These are phyloP conservation scores for Pyralis farinalis DNA, from an alignment of 2,888 invertebrate species.

Conservation along the genomic window DNA sequence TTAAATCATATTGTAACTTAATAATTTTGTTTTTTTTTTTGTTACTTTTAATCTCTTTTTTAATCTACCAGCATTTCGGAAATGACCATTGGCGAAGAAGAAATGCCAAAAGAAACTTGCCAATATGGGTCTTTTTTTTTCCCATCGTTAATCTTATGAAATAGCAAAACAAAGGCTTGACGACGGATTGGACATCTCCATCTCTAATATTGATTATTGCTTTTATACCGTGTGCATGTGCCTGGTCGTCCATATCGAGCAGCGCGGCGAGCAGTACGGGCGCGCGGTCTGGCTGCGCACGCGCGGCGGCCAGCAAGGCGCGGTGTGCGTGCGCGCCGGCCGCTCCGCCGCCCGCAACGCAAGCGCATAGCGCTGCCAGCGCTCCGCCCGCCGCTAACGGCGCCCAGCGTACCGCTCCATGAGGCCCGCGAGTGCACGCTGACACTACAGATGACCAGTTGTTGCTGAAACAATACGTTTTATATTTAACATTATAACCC, in stretches of 20 bases:
- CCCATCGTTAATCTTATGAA: no score
- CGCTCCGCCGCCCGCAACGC: slow-evolving; percentile 42
- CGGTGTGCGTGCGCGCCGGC: slow-evolving; percentile 32
- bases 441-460: slow-evolving; percentile 92
- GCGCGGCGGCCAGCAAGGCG: slow-evolving; percentile 42
- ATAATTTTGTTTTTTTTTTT: no score
- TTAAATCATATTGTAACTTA: no score
- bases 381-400: slow-evolving; percentile 45
- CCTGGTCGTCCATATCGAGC: slow-evolving; percentile 56
- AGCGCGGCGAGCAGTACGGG: slow-evolving; percentile 41
- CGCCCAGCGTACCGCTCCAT: slow-evolving; percentile 36
- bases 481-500: no score
- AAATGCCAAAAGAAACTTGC: no score
- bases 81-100: no score
- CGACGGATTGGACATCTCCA: no score
- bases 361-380: slow-evolving; percentile 55
- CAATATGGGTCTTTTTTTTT: no score
- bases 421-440: slow-evolving; percentile 84
- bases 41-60: no score
- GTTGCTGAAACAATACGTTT: slow-evolving; percentile 70
- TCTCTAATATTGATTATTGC: no score
- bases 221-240: slow-evolving; percentile 60
- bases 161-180: no score
- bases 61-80: no score
- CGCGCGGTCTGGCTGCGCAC: slow-evolving; percentile 30